Evolutionary conservation across 2,113 vertebrate species (phyloP), one percentile per base, ranked within the genome.

Genomic region (Bubo bubo): DNA sequence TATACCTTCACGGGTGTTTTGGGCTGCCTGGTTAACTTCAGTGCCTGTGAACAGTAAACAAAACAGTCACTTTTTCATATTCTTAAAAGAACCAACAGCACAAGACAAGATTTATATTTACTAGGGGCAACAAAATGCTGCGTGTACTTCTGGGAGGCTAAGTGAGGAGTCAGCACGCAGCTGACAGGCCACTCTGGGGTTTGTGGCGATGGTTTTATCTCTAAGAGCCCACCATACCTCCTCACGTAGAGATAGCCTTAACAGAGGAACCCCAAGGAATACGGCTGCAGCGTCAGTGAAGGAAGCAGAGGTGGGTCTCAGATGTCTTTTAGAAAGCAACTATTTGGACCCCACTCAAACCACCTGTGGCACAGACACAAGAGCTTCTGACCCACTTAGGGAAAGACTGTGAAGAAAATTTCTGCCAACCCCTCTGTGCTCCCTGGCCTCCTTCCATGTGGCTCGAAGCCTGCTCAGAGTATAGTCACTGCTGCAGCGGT

Each of bases 21-120:
- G 81, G 98, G 98, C 52, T 99, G 98, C 79, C 97, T 97, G 5
- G 98, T 98, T 97, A 99, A 37, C 83, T 99, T 99, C 97, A 98
- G 95, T 20, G 97, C 98, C 99, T 99, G 90, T 4, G 73, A 96
- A 95, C 5, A 81, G 55, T 10, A 96, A 97, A 96, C 14, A 95
- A 20, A 90, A 63, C 30, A 83, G 87, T 86, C 87, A 95, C 41
- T 66, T 52, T 15, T 71, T 88, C 27, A 34, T 14, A 53, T 55
- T 67, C 26, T 85, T 84, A 28, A 59, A 82, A 52, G 52, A 84
- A 80, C 14, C 24, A 37, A 66, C 47, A 80, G 66, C 47, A 58
- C 35, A 83, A 72, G 17, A 50, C 24, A 55, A 64, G 72, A 20
- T 34, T 94, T 56, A 86, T 27, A 64, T 55, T 84, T 58, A 8